Percentiles rank a stretch among this genome's conserved stretches.
Evolutionary conservation across 2,797 vertebrate species (phyloP).

Genomic region (Melanotaenia trifasciata): DNA sequence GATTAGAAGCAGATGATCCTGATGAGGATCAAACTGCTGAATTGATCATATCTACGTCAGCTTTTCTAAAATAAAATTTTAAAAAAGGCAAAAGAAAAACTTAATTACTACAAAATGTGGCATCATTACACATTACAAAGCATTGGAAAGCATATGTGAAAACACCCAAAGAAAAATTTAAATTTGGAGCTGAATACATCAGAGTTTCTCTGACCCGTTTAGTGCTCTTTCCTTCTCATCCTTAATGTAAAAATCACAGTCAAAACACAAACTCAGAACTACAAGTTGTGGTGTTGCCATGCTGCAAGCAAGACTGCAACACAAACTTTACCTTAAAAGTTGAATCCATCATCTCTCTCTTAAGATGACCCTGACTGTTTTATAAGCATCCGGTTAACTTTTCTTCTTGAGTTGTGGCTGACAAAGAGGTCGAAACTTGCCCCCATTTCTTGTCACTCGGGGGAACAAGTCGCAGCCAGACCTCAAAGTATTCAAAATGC

Average conservation of each 20-base stretch:
- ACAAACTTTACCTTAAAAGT: slow-evolving; percentile 18
- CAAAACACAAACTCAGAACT: background rate
- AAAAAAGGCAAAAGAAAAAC: background rate
- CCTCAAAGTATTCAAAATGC: background rate
- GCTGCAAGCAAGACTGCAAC: background rate
- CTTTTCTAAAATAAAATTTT: background rate
- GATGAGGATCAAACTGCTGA: background rate
- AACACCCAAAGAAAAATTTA: slow-evolving; percentile 2
- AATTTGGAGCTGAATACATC: background rate
- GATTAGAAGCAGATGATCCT: slow-evolving; percentile 16
- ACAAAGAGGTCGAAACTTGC: background rate
- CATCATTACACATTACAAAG: slow-evolving; percentile 11
- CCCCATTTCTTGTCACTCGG: background rate
- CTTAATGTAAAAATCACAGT: background rate
- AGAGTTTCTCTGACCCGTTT: background rate
- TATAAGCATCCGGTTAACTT: background rate
- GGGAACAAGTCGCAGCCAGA: background rate
- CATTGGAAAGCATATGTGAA: slow-evolving; percentile 26
- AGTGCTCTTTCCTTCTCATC: background rate
- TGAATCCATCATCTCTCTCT: background rate
- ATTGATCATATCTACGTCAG: background rate
- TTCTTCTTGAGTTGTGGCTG: background rate
- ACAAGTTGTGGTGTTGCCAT: background rate
- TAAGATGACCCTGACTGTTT: slow-evolving; percentile 1
- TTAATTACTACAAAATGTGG: slow-evolving; percentile 1